Conservation (phyloP, 1,140 invertebrate genomes). For the Sitophilus oryzae region DNA sequence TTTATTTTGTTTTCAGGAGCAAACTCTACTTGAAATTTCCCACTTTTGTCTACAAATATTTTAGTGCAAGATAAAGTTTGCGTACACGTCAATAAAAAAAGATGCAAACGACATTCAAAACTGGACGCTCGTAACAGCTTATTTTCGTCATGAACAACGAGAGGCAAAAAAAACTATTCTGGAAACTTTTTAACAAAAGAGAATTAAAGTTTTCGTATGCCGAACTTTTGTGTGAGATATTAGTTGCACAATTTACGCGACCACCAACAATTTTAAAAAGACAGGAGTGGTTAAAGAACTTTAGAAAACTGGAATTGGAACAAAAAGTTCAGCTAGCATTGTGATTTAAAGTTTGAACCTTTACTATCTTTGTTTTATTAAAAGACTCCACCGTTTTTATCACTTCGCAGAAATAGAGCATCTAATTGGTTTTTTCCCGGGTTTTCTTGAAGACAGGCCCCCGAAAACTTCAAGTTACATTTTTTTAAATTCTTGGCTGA, state of each 20-base stretch:
- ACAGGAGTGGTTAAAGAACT: constrained; percentile 13
- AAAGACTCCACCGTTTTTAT: constrained; percentile 8
- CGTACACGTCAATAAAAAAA: background rate
- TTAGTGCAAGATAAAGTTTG: constrained; percentile 10
- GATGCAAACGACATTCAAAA: background rate
- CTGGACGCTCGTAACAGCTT: background rate
- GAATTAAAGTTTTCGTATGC: background rate
- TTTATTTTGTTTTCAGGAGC: constrained; percentile 17
- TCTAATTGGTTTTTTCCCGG: background rate
- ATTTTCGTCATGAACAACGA: background rate
- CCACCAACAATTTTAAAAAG: constrained; percentile 16
- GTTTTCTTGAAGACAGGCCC: background rate
- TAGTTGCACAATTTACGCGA: constrained; percentile 17
- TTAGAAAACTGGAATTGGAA: constrained; percentile 15
- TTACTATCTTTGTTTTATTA: constrained; percentile 12
- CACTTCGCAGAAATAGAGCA: constrained; percentile 1
- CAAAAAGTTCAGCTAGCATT: constrained; percentile 20
- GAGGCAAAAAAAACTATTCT: background rate
- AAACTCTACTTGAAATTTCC: constrained; percentile 8
- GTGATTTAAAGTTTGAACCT: constrained; percentile 22
- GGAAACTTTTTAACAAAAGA: background rate
- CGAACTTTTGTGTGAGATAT: constrained; percentile 14
- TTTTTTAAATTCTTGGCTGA: constrained; percentile 1
- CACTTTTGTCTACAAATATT: constrained; percentile 11
- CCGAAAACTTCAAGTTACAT: background rate